Evolutionary conservation across 2,113 vertebrate genomes (phyloP).

Genomic region (Saiga tatarica): DNA sequence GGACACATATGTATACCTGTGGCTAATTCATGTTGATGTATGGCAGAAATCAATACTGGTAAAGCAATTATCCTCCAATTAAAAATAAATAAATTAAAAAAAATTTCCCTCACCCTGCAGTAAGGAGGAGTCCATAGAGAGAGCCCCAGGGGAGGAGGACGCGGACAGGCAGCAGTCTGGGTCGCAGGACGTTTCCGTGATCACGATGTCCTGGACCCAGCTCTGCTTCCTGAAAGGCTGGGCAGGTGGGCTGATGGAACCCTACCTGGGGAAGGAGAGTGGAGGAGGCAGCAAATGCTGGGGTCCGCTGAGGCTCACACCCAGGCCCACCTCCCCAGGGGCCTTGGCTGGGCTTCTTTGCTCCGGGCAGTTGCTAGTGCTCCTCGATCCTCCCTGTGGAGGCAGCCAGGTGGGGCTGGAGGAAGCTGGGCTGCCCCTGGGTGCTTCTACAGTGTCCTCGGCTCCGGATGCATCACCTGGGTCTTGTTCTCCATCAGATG

Average conservation of each 20-base stretch:
- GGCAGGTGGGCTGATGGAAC: background rate
- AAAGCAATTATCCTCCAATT: background rate
- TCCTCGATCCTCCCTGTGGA: too few species aligned
- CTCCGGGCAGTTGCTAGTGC: accelerated
- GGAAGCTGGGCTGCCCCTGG: background rate
- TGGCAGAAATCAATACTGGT: background rate
- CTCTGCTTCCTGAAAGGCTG: background rate
- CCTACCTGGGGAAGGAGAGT: background rate
- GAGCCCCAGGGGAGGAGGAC: background rate
- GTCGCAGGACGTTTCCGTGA: background rate
- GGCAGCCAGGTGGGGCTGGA: background rate
- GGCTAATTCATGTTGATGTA: background rate
- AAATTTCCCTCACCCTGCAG: background rate
- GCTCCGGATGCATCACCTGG: accelerated
- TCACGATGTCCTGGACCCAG: background rate
- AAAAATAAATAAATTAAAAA: background rate
- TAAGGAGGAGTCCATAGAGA: background rate
- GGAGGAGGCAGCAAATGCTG: background rate
- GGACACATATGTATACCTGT: background rate
- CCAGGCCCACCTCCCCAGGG: background rate
- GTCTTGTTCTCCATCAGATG: background rate
- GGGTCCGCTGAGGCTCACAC: background rate
- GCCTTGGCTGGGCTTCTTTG: background rate
- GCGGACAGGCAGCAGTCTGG: accelerated
- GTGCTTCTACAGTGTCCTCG: background rate